Percentiles rank a stretch among this genome's conserved stretches.
Evolutionary conservation across 1,140 invertebrate genomes (phyloP).

Genomic region (Periplaneta americana): DNA sequence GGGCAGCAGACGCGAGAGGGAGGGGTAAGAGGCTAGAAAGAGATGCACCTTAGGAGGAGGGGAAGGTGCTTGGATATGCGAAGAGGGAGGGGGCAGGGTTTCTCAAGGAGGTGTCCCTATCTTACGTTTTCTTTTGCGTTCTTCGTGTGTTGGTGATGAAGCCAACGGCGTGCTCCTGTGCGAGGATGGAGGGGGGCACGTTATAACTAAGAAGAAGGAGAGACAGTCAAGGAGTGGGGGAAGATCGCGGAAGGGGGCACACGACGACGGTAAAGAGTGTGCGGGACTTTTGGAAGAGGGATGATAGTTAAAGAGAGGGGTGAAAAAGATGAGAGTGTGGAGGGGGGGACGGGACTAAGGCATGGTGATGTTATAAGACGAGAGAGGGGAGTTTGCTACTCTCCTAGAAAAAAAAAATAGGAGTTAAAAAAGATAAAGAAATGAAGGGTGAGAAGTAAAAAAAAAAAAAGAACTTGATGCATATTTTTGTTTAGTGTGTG

Average conservation of each 20-base stretch:
- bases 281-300: neutral
- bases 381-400: neutral
- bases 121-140: neutral
- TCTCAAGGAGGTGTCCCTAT: slow-evolving; percentile 11
- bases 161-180: neutral
- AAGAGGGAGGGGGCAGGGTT: slow-evolving; percentile 7
- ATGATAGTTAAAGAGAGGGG: slow-evolving; percentile 5
- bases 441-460: neutral
- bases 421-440: neutral
- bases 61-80: slow-evolving; percentile 11
- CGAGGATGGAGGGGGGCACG: neutral
- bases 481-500: neutral
- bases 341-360: neutral
- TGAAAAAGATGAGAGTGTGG: neutral
- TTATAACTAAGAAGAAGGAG: slow-evolving; percentile 1
- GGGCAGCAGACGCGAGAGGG: neutral
- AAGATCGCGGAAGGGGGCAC: slow-evolving; percentile 2
- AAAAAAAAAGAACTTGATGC: too few relatives aligned
- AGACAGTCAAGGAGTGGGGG: slow-evolving; percentile 4
- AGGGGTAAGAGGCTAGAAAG: neutral
- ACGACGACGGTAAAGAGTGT: slow-evolving; percentile 1
- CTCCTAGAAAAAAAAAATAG: neutral
- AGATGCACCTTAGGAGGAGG: slow-evolving; percentile 1
- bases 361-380: neutral
- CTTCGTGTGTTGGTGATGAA: neutral